Percentiles rank a stretch among this genome's conserved stretches.
Conservation (phyloP, 2,113 vertebrate species). For the Rattus rattus region DNA sequence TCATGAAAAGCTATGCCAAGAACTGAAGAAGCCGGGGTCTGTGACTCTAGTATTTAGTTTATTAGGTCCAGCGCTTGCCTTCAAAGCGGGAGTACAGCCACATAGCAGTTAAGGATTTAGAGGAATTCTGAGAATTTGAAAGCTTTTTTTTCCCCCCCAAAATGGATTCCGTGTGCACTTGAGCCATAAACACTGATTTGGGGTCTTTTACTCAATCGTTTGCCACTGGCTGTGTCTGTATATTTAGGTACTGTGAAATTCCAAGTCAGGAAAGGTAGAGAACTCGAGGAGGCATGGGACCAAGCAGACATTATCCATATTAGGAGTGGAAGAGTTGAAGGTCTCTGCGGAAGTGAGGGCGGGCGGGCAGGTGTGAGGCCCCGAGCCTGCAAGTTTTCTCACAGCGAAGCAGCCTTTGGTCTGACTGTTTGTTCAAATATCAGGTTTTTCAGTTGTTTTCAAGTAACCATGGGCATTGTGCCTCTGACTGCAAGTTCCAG, state of each 20-base stretch:
- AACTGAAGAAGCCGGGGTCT: constrained; percentile 72
- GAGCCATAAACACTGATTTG: constrained; percentile 58
- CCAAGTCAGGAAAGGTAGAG: background rate
- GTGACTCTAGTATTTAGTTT: constrained; percentile 70
- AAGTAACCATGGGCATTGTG: background rate
- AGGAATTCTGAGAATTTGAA: constrained; percentile 73
- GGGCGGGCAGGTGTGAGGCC: background rate
- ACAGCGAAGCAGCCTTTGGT: background rate
- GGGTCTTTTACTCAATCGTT: constrained; percentile 34
- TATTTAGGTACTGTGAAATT: background rate
- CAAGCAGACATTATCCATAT: background rate
- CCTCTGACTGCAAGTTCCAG: constrained; percentile 32
- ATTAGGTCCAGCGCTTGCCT: constrained; percentile 81
- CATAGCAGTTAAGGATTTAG: constrained; percentile 74
- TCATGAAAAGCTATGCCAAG: constrained; percentile 80
- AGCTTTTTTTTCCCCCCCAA: background rate
- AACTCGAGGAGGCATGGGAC: background rate
- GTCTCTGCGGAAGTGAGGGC: background rate
- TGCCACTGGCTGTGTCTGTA: constrained; percentile 50
- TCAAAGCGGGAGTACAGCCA: constrained; percentile 79
- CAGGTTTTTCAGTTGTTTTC: background rate
- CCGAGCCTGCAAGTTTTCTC: background rate
- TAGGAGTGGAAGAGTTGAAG: background rate
- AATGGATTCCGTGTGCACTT: constrained; percentile 64
- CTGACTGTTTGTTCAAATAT: background rate